These are phyloP conservation scores for Odontocerum albicorne DNA, from an alignment of 2,888 invertebrate species.

Conservation along the genomic window DNA sequence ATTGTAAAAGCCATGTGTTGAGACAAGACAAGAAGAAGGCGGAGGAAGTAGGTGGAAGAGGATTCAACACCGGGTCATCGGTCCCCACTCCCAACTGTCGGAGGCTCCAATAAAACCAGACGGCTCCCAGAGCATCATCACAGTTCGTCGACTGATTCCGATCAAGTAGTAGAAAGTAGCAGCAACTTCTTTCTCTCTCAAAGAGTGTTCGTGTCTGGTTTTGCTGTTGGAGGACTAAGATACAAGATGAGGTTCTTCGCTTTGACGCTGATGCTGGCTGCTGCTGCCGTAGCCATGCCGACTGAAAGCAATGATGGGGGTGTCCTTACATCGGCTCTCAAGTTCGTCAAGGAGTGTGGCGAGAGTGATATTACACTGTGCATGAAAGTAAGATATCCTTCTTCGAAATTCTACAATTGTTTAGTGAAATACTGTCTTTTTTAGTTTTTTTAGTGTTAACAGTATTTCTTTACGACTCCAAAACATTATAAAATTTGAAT, in stretches of 20 bases:
- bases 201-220: too few species aligned
- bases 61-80: background rate
- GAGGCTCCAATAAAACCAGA: slow-evolving; percentile 22
- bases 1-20: too few species aligned
- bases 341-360: slow-evolving; percentile 71
- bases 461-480: slow-evolving; percentile 44
- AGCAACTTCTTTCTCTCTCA: too few species aligned
- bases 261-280: slow-evolving; percentile 52
- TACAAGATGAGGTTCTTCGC: slow-evolving; percentile 52
- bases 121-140: slow-evolving; percentile 24
- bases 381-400: slow-evolving; percentile 78
- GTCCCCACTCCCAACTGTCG: background rate
- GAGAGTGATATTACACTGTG: slow-evolving; percentile 68
- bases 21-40: too few species aligned
- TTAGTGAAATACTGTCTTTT: slow-evolving; percentile 15
- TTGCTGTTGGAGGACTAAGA: too few species aligned
- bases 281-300: slow-evolving; percentile 49
- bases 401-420: slow-evolving; percentile 39
- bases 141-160: slow-evolving; percentile 31
- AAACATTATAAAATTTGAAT: background rate
- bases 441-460: slow-evolving; percentile 48
- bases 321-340: slow-evolving; percentile 63
- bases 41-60: too few species aligned
- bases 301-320: slow-evolving; percentile 57
- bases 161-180: slow-evolving; percentile 13